Evolutionary conservation across 2,113 vertebrate genomes (phyloP).

Genomic region (Hypanus sabinus): DNA sequence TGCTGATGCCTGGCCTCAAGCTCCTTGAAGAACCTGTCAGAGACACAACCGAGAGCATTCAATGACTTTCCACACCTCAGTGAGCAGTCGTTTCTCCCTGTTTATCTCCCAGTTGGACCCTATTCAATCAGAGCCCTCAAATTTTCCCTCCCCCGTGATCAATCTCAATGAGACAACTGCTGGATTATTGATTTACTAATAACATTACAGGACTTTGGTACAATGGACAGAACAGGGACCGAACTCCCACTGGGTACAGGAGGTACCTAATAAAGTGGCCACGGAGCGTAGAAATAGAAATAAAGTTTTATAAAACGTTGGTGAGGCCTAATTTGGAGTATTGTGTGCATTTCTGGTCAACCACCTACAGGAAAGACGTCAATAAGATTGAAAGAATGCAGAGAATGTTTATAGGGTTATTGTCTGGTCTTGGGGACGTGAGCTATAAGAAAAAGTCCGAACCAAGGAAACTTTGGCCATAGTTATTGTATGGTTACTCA

Average conservation of each 20-base stretch:
- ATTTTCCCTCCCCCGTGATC: neutral
- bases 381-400: no score
- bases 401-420: no score
- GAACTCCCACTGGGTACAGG: neutral
- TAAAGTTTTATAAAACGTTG: no score
- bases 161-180: neutral
- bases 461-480: neutral
- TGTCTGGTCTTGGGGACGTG: no score
- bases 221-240: neutral
- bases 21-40: conserved; percentile 81
- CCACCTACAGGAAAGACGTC: no score
- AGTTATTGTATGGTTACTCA: neutral
- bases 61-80: neutral
- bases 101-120: no score
- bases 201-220: neutral
- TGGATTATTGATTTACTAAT: no score
- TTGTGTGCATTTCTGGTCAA: no score
- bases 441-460: neutral
- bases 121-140: neutral
- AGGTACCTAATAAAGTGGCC: no score
- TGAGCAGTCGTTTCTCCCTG: no score
- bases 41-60: neutral
- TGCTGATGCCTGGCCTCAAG: conserved; percentile 79
- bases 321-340: no score
- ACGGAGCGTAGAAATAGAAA: no score